phyloP scores from a whole-genome alignment of 2,888 invertebrate species.

The Platycheirus rosarum region DNA sequence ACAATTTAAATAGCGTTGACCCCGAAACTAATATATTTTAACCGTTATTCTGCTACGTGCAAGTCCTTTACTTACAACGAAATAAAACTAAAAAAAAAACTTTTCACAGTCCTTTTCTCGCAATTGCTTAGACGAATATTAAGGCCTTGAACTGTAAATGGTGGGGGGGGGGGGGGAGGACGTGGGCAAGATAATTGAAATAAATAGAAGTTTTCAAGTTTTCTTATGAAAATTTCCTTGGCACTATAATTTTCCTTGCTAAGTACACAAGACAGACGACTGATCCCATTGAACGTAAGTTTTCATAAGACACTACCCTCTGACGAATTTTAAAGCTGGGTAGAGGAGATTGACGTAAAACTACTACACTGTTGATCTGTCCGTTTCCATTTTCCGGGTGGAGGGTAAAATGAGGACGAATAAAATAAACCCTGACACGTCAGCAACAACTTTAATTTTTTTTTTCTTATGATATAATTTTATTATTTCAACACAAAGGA shows the following conservation, averaged over 20 bases:
- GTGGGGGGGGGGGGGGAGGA: not conserved
- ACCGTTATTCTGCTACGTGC: constrained; percentile 4
- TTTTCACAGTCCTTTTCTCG: constrained; percentile 27
- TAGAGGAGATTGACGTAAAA: not conserved
- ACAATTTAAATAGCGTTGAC: constrained; percentile 60
- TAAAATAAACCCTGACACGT: not conserved
- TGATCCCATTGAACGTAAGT: constrained; percentile 32
- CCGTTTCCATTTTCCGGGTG: too few species aligned
- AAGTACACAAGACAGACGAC: constrained; percentile 33
- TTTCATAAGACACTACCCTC: constrained; percentile 10
- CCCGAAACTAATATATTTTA: constrained; percentile 49
- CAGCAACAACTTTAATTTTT: constrained; percentile 53
- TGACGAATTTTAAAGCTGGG: not conserved
- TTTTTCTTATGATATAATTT: constrained; percentile 16
- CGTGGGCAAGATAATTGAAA: constrained; percentile 64
- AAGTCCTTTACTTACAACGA: constrained; percentile 6
- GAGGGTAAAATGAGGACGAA: not conserved
- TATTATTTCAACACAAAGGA: constrained; percentile 54
- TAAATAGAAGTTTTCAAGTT: constrained; percentile 69
- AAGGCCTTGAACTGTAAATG: constrained; percentile 30
- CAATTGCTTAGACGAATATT: constrained; percentile 34
- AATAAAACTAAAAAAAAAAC: constrained; percentile 26
- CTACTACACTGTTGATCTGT: too few species aligned
- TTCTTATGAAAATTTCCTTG: constrained; percentile 62
- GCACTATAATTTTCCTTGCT: constrained; percentile 40